A percentile compares a stretch with the other conserved stretches of the same genome.
phyloP scores from a whole-genome alignment of 2,797 vertebrate species.

The Propithecus deckenii region DNA sequence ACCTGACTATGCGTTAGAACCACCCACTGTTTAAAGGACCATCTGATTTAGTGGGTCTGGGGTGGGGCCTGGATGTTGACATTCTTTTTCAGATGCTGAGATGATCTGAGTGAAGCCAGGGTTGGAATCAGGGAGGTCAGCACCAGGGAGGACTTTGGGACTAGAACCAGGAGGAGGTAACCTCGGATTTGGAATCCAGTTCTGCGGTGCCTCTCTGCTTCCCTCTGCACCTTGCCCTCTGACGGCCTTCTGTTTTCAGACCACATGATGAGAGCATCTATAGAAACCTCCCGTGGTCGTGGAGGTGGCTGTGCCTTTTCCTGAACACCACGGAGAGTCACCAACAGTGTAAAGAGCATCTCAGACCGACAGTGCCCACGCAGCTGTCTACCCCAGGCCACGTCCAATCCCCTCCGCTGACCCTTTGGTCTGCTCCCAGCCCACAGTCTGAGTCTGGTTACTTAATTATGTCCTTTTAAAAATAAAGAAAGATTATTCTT shows the following conservation, averaged over 20 bases:
- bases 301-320: neutral
- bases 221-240: neutral
- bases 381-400: neutral
- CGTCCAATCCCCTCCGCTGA: neutral
- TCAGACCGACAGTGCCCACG: neutral
- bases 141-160: rapidly evolving
- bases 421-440: neutral
- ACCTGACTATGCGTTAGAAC: neutral
- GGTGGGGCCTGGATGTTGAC: neutral
- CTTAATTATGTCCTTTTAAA: neutral
- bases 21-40: neutral
- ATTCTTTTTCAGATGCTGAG: neutral
- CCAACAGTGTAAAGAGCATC: neutral
- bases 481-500: neutral
- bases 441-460: neutral
- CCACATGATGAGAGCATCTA: rapidly evolving
- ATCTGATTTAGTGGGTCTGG: neutral
- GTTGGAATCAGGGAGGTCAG: neutral
- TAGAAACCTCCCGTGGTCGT: neutral
- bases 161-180: rapidly evolving
- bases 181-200: too few relatives aligned
- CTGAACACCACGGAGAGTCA: neutral
- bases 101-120: neutral
- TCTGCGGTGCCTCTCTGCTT: neutral
- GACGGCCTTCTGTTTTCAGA: neutral